A percentile compares a stretch with the other conserved stretches of the same genome.
Conservation (phyloP, 2,797 vertebrate species). For the Clamator glandarius region DNA sequence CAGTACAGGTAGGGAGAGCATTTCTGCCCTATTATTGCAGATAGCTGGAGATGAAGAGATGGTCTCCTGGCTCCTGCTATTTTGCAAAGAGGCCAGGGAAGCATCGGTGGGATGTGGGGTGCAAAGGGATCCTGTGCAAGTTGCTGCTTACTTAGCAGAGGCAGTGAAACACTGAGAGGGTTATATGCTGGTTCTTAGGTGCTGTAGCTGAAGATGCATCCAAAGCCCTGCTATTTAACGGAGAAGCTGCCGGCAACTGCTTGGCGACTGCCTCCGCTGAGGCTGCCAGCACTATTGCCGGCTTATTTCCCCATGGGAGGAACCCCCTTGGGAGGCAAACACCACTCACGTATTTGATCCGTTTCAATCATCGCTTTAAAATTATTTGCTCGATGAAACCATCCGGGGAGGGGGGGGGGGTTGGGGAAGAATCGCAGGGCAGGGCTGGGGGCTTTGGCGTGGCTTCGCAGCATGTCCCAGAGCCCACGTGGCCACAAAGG, state of each 20-base stretch:
- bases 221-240: background rate
- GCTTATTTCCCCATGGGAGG: conserved; percentile 8
- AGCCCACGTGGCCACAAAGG: conserved; percentile 1
- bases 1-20: conserved; percentile 85
- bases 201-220: background rate
- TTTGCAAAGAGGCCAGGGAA: background rate
- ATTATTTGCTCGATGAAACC: conserved; percentile 31
- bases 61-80: background rate
- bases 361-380: conserved; percentile 13
- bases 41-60: background rate
- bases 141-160: background rate
- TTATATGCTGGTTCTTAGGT: background rate
- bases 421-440: background rate
- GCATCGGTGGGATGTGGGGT: background rate
- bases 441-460: background rate
- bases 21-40: background rate
- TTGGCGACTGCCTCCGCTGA: background rate
- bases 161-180: background rate
- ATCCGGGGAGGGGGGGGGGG: rapidly evolving
- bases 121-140: background rate
- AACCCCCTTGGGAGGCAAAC: background rate
- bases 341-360: conserved; percentile 39
- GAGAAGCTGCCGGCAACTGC: background rate
- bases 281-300: background rate
- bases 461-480: background rate